These are phyloP conservation scores for Cricetomys ansorgei DNA, from an alignment of 2,113 vertebrate genomes.

Conservation along the genomic window DNA sequence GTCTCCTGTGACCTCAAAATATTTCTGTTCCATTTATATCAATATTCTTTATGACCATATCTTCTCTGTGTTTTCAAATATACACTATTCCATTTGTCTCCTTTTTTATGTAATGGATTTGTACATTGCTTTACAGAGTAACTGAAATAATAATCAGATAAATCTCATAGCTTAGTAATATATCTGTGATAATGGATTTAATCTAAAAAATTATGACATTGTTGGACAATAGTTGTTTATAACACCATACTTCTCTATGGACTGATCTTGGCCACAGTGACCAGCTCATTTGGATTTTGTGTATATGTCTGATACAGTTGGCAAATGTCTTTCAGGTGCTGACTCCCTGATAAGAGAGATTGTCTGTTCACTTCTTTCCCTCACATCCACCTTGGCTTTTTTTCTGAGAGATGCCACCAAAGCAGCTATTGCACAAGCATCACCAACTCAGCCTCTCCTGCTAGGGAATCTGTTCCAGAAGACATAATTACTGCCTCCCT, in stretches of 20 bases:
- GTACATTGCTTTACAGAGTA: background rate
- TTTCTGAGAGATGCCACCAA: background rate
- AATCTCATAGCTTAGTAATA: background rate
- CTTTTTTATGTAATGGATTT: background rate
- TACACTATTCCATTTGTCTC: too few relatives aligned
- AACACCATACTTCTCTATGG: background rate
- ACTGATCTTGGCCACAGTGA: background rate
- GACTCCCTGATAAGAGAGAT: background rate
- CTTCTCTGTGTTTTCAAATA: too few relatives aligned
- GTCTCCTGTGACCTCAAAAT: background rate
- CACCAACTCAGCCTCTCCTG: background rate
- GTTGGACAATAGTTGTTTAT: background rate
- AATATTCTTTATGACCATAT: too few relatives aligned
- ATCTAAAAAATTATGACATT: too few relatives aligned
- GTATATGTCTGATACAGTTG: background rate
- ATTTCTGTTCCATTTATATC: too few relatives aligned
- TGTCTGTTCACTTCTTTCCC: background rate
- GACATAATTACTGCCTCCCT: background rate
- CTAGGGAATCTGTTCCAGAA: background rate
- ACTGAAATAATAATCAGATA: background rate
- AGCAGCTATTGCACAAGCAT: background rate
- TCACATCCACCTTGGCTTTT: background rate
- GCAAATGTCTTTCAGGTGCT: background rate
- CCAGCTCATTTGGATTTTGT: background rate
- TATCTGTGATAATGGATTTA: background rate